These are phyloP conservation scores for Hoplostethus atlanticus DNA, from an alignment of 2,797 vertebrate genomes.

Conservation along the genomic window DNA sequence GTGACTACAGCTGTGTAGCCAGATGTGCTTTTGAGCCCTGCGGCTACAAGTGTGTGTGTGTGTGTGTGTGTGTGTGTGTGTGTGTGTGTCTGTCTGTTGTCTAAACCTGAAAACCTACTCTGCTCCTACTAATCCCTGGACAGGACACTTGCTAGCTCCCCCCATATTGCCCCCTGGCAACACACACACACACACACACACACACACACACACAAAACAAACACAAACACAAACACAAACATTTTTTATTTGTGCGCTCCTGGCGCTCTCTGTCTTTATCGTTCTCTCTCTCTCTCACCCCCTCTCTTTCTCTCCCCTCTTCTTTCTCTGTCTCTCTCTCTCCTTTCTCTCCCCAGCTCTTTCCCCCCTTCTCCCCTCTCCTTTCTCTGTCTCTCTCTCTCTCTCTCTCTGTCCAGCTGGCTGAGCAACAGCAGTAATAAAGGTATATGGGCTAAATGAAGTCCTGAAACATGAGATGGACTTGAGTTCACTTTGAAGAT, in stretches of 20 bases:
- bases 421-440: too few species aligned
- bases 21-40: conserved; percentile 71
- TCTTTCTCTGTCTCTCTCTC: background rate
- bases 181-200: background rate
- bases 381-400: background rate
- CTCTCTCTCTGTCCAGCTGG: too few species aligned
- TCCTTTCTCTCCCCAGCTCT: background rate
- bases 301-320: background rate
- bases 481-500: too few species aligned
- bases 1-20: conserved; percentile 71
- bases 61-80: conserved; percentile 4
- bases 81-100: conserved; percentile 5
- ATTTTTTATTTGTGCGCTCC: background rate
- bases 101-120: conserved; percentile 52
- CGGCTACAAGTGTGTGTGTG: conserved; percentile 46
- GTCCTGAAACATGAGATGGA: too few species aligned
- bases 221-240: background rate
- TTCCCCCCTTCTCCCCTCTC: background rate
- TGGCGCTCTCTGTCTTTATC: background rate
- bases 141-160: conserved; percentile 13
- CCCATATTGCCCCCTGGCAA: conserved; percentile 19
- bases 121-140: conserved; percentile 44
- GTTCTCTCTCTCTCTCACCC: background rate
- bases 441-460: too few species aligned
- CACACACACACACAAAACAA: background rate